Evolutionary conservation across 2,113 vertebrate species (phyloP).

Genomic region (Felis catus): DNA sequence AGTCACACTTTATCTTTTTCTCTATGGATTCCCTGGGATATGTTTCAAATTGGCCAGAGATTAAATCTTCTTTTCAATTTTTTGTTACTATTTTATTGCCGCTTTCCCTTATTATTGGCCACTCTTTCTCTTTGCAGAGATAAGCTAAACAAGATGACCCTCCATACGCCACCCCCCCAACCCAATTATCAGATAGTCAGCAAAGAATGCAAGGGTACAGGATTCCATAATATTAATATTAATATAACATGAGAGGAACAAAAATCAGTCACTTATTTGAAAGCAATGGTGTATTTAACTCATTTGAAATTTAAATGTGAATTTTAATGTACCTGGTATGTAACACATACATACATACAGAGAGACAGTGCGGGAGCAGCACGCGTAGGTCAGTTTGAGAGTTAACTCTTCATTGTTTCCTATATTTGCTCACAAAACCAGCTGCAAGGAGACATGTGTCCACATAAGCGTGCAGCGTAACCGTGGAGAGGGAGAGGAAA

Average conservation of each 20-base stretch:
- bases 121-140: conserved; percentile 80
- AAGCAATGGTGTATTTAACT: conserved; percentile 82
- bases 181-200: conserved; percentile 85
- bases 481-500: neutral
- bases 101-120: conserved; percentile 82
- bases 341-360: conserved; percentile 52
- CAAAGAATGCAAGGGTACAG: conserved; percentile 78
- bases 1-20: conserved; percentile 89
- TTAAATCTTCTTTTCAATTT: conserved; percentile 89
- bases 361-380: neutral
- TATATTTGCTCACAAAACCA: conserved; percentile 53
- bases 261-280: conserved; percentile 85
- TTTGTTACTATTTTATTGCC: conserved; percentile 82
- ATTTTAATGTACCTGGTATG: conserved; percentile 80
- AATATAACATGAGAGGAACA: conserved; percentile 84
- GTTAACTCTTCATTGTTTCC: conserved; percentile 66
- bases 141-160: conserved; percentile 86
- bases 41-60: conserved; percentile 89
- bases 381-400: conserved; percentile 69
- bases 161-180: conserved; percentile 72
- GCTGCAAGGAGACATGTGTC: neutral
- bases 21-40: conserved; percentile 86
- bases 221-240: conserved; percentile 83
- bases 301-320: conserved; percentile 87
- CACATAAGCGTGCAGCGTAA: neutral